These are phyloP conservation scores for Solen grandis DNA, from an alignment of 1,140 invertebrate species.

Conservation along the genomic window DNA sequence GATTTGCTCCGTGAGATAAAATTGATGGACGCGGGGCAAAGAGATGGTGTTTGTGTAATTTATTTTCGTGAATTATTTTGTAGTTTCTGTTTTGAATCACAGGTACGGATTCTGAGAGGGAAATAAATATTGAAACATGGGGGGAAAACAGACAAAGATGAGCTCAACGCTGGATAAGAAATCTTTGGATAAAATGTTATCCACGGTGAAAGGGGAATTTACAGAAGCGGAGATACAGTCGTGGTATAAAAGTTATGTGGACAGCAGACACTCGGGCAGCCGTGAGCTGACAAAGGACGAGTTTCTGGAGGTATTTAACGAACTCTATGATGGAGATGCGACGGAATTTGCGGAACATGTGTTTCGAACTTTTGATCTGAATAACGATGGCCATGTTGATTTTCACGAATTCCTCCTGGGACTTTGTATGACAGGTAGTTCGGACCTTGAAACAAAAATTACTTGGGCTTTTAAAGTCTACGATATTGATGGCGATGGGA, in stretches of 20 bases:
- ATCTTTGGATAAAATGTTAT: constrained; percentile 25
- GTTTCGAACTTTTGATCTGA: constrained; percentile 66
- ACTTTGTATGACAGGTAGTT: constrained; percentile 81
- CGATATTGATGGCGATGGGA: constrained; percentile 91
- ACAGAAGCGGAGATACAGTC: constrained; percentile 44
- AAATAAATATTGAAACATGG: constrained; percentile 38
- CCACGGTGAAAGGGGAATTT: constrained; percentile 36
- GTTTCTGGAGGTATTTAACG: constrained; percentile 59
- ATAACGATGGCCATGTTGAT: constrained; percentile 64
- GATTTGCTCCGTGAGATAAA: too few species aligned
- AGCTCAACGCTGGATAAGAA: constrained; percentile 25
- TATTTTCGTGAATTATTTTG: too few species aligned
- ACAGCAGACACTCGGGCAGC: constrained; percentile 15
- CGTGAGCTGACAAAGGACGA: constrained; percentile 43
- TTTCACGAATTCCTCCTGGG: constrained; percentile 70
- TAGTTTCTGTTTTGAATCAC: too few species aligned
- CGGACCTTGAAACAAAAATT: constrained; percentile 92
- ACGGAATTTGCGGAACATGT: constrained; percentile 63
- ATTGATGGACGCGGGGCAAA: too few species aligned
- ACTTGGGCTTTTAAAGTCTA: constrained; percentile 96
- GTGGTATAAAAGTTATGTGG: constrained; percentile 34
- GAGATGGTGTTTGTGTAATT: too few species aligned
- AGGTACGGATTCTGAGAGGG: too few species aligned
- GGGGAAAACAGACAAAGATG: constrained; percentile 32
- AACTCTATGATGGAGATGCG: constrained; percentile 57